A percentile compares a stretch with the other conserved stretches of the same genome.
Conservation (phyloP, 2,888 invertebrate genomes). For the Xestia xanthographa region DNA sequence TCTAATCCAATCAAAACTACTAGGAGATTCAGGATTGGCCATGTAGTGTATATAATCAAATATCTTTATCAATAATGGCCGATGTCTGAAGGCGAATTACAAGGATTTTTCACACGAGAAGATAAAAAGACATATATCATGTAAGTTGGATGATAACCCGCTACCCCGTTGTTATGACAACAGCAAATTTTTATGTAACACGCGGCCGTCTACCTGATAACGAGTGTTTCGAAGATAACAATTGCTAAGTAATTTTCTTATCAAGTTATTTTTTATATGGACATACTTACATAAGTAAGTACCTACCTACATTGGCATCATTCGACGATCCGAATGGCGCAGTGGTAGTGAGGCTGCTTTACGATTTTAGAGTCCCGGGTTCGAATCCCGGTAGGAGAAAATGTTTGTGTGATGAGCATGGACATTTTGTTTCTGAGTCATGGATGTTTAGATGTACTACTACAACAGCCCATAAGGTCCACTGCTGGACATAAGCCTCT, state of each 20-base stretch:
- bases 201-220: constrained; percentile 34
- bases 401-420: no score
- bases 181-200: constrained; percentile 19
- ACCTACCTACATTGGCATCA: not conserved
- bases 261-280: constrained; percentile 7
- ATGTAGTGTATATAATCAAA: not conserved
- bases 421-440: no score
- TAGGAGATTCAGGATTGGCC: not conserved
- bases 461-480: no score
- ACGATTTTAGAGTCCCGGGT: no score
- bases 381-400: no score
- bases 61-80: not conserved
- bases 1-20: not conserved
- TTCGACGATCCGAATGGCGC: no score
- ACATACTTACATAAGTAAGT: no score
- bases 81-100: constrained; percentile 36
- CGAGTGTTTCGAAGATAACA: constrained; percentile 28
- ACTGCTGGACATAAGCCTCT: no score
- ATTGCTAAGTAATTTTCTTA: constrained; percentile 18
- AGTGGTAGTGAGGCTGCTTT: no score
- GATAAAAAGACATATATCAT: constrained; percentile 21
- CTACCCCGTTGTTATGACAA: constrained; percentile 37
- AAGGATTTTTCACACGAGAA: constrained; percentile 29
- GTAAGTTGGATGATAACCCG: constrained; percentile 30
- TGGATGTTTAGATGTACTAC: no score